phyloP scores from a whole-genome alignment of 2,797 vertebrate species.

The Furcifer pardalis region DNA sequence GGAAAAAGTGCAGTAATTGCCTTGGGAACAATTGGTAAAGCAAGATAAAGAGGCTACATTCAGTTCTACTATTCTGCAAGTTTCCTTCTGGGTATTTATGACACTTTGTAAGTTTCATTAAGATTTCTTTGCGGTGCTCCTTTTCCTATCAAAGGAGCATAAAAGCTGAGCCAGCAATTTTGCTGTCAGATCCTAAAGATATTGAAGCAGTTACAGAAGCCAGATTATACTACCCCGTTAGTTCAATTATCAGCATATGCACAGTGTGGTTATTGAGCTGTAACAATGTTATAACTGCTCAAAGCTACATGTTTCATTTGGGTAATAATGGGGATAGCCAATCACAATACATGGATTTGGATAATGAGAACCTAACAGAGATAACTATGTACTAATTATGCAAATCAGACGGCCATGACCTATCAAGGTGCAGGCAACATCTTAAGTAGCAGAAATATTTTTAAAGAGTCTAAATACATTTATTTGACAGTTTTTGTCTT shows the following conservation, averaged over 20 bases:
- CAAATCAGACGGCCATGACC: not conserved
- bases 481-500: too few relatives aligned
- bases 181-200: not conserved
- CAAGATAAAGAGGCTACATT: not conserved
- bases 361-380: conserved; percentile 5
- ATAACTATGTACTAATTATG: conserved; percentile 20
- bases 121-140: not conserved
- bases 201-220: not conserved
- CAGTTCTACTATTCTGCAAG: not conserved
- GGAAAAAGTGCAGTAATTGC: not conserved
- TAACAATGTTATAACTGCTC: not conserved
- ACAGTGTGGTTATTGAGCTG: not conserved
- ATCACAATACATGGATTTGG: conserved; percentile 23
- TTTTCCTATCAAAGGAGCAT: not conserved
- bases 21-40: too few relatives aligned
- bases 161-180: not conserved
- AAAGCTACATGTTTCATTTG: conserved; percentile 15
- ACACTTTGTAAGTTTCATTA: not conserved
- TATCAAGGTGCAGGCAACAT: not conserved
- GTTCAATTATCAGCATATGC: not conserved
- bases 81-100: not conserved
- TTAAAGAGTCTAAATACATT: not conserved
- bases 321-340: conserved; percentile 10
- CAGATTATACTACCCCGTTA: not conserved
- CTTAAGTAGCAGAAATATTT: not conserved